phyloP scores from a whole-genome alignment of 2,888 invertebrate genomes.

The Serrognathus titanus region DNA sequence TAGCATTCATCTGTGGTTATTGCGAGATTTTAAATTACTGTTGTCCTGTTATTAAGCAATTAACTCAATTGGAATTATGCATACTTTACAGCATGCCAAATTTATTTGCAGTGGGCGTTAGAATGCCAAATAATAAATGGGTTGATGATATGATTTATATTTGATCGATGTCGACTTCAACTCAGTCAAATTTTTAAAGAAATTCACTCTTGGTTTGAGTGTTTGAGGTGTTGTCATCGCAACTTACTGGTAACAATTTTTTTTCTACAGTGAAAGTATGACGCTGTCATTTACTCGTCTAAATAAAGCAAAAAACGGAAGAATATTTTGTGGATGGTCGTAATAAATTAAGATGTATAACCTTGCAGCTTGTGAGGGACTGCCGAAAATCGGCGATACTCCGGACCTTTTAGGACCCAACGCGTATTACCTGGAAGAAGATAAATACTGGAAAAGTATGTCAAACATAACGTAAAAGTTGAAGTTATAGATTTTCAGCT shows the following conservation, averaged over 20 bases:
- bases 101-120: background rate
- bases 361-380: conserved; percentile 21
- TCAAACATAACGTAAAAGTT: background rate
- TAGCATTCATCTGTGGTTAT: too few species aligned
- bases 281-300: too few species aligned
- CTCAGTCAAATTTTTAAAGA: too few species aligned
- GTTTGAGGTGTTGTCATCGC: too few species aligned
- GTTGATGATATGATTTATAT: too few species aligned
- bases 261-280: too few species aligned
- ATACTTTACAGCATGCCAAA: conserved; percentile 8
- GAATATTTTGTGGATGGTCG: too few species aligned
- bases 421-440: conserved; percentile 21
- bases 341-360: conserved; percentile 21
- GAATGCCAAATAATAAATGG: too few species aligned
- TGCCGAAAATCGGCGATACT: conserved; percentile 15
- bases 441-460: background rate
- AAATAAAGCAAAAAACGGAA: too few species aligned
- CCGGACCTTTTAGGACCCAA: conserved; percentile 24
- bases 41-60: conserved; percentile 20
- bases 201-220: too few species aligned
- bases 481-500: background rate
- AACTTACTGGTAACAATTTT: too few species aligned
- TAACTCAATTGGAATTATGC: conserved; percentile 9
- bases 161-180: too few species aligned
- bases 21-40: conserved; percentile 14